Percentiles rank a stretch among this genome's conserved stretches.
Evolutionary conservation across 2,888 invertebrate species (phyloP).

Genomic region (Lasioglossum marginatum): DNA sequence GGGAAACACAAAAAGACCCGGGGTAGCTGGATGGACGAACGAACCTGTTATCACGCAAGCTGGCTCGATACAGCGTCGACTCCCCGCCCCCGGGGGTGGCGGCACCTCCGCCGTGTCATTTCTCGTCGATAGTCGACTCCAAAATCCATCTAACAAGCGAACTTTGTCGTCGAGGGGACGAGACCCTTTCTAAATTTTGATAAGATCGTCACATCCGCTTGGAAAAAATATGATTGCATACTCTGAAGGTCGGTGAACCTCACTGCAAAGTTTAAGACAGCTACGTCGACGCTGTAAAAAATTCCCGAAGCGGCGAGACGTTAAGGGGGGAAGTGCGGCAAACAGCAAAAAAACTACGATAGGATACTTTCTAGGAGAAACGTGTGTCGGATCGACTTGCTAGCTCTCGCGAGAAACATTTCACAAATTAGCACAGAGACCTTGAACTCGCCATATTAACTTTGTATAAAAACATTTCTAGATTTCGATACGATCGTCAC

Average conservation of each 20-base stretch:
- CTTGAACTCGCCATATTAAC: too few species aligned
- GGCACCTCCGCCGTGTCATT: background rate
- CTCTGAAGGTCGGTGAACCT: background rate
- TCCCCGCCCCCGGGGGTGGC: background rate
- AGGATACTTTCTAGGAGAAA: background rate
- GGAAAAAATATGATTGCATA: background rate
- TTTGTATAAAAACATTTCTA: background rate
- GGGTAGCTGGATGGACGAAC: background rate
- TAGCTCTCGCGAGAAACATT: too few species aligned
- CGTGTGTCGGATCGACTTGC: background rate
- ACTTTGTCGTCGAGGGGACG: background rate
- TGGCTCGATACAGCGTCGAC: background rate
- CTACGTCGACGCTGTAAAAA: background rate
- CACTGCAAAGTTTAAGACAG: background rate
- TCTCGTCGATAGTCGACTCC: background rate
- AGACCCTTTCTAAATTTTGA: background rate
- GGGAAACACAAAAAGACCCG: background rate
- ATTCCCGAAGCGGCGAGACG: background rate
- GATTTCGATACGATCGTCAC: background rate
- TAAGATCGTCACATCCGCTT: background rate
- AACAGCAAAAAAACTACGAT: background rate
- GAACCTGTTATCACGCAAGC: constrained; percentile 1
- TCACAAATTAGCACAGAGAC: too few species aligned
- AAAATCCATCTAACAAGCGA: background rate
- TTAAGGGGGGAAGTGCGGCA: background rate